phyloP scores from a whole-genome alignment of 2,888 invertebrate genomes.

The Yponomeuta malinellus region DNA sequence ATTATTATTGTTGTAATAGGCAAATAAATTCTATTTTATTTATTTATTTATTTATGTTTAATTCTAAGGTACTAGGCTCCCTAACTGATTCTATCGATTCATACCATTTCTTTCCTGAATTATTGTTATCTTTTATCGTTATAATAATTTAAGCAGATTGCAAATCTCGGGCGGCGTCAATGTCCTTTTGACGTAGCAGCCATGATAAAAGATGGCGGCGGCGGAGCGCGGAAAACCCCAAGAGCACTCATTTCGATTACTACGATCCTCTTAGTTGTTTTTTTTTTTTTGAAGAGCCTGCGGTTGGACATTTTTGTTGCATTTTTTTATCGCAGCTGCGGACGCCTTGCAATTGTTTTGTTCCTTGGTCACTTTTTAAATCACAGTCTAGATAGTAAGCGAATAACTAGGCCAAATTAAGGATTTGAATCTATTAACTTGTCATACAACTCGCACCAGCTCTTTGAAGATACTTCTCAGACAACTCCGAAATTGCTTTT shows the following conservation, averaged over 20 bases:
- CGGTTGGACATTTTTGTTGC: conserved; percentile 31
- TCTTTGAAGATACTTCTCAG: too few relatives aligned
- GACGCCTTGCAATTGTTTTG: not conserved
- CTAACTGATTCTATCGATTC: too few relatives aligned
- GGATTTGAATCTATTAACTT: too few relatives aligned
- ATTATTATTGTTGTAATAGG: too few relatives aligned
- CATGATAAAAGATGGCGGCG: conserved; percentile 39
- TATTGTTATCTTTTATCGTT: too few relatives aligned
- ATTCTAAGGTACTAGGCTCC: too few relatives aligned
- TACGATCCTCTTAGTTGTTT: conserved; percentile 38
- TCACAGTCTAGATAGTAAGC: not conserved
- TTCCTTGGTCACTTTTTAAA: not conserved
- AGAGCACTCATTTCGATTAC: conserved; percentile 58
- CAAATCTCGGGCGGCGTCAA: conserved; percentile 24
- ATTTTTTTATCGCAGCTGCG: conserved; percentile 17
- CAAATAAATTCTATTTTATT: too few relatives aligned
- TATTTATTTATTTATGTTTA: too few relatives aligned
- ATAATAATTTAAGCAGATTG: not conserved
- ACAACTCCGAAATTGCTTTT: too few relatives aligned
- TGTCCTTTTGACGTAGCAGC: conserved; percentile 45
- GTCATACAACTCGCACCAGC: too few relatives aligned
- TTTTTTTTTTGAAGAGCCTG: conserved; percentile 31
- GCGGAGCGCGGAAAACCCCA: conserved; percentile 43
- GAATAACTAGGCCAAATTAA: too few relatives aligned
- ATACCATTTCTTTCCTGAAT: too few relatives aligned